These are phyloP conservation scores for Regulus satrapa DNA, from an alignment of 2,113 vertebrate species.

Conservation along the genomic window DNA sequence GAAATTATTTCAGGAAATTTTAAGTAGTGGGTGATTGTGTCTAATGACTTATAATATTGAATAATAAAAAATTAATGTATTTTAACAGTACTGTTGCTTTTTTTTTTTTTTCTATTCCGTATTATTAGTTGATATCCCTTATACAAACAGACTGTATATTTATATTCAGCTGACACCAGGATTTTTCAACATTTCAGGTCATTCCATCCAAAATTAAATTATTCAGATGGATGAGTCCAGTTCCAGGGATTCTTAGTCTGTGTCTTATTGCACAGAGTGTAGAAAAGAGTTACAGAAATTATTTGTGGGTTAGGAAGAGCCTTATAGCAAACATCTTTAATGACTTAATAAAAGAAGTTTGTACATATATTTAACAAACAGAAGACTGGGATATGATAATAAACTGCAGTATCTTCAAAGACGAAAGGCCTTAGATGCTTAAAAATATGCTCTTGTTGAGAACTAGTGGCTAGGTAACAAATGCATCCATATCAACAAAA, in stretches of 20 bases:
- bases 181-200: not conserved
- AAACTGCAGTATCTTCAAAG: not conserved
- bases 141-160: not conserved
- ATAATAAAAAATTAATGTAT: not conserved
- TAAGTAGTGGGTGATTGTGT: not conserved
- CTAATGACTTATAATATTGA: not conserved
- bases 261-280: not conserved
- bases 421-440: not conserved
- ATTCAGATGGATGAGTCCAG: not conserved
- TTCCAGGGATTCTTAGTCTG: not conserved
- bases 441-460: not conserved
- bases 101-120: not conserved
- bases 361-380: not conserved
- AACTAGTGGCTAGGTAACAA: not conserved
- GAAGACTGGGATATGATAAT: not conserved
- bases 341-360: not conserved
- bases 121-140: not conserved
- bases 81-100: not conserved
- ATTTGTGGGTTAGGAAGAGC: not conserved
- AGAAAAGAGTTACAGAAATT: not conserved
- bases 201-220: not conserved
- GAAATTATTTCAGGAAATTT: not conserved
- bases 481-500: not conserved
- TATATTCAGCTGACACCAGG: not conserved
- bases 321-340: not conserved